phyloP scores from a whole-genome alignment of 1,140 invertebrate species.

The Drosophila pseudoananassae region DNA sequence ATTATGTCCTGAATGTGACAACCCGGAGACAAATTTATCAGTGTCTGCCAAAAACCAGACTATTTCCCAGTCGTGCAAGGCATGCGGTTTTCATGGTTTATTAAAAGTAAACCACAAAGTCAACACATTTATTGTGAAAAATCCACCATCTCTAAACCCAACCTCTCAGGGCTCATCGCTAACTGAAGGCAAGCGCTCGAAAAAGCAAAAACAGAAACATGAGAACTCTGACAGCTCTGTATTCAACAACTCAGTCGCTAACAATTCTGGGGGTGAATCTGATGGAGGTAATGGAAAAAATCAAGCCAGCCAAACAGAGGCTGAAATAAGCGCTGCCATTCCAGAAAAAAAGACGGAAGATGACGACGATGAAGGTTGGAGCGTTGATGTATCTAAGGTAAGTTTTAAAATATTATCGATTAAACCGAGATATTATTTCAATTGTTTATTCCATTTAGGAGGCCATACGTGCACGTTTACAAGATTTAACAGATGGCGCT shows the following conservation, averaged over 20 bases:
- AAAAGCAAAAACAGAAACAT: conserved; percentile 87
- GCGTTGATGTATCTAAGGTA: conserved; percentile 94
- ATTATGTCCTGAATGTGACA: conserved; percentile 98
- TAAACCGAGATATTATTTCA: background rate
- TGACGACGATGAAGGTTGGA: conserved; percentile 96
- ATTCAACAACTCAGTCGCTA: conserved; percentile 85
- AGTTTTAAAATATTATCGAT: background rate
- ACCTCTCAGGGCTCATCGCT: conserved; percentile 92
- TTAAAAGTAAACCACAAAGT: conserved; percentile 98
- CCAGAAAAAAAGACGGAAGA: conserved; percentile 85
- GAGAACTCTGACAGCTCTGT: conserved; percentile 85
- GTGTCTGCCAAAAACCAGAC: conserved; percentile 94
- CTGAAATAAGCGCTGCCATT: conserved; percentile 84
- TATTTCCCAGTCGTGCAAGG: conserved; percentile 98
- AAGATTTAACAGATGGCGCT: conserved; percentile 95
- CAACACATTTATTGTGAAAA: conserved; percentile 99
- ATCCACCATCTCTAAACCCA: conserved; percentile 95
- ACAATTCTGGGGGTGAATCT: conserved; percentile 79
- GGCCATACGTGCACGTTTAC: conserved; percentile 93
- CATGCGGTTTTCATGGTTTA: conserved; percentile 96
- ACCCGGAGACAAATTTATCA: conserved; percentile 97
- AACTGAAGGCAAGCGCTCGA: conserved; percentile 91
- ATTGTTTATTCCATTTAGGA: conserved; percentile 84
- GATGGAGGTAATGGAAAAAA: conserved; percentile 84
- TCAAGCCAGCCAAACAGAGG: conserved; percentile 85